phyloP scores from a whole-genome alignment of 1,140 invertebrate species.

The Drosophila busckii region DNA sequence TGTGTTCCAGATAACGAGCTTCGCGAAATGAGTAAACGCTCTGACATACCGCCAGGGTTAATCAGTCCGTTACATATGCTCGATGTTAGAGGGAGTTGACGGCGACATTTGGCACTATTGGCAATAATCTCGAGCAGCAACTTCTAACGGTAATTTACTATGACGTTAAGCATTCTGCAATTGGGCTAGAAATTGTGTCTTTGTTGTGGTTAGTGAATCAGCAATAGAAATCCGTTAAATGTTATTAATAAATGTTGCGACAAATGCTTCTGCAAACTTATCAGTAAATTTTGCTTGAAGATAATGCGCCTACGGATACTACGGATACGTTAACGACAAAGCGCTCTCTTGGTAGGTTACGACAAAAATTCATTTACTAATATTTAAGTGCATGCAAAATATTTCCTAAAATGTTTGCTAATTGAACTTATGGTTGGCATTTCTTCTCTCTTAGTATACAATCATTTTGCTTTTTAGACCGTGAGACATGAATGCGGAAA shows the following conservation, averaged over 20 bases:
- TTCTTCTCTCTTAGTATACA: no score
- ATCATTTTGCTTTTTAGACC: constrained; percentile 41
- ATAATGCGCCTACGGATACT: constrained; percentile 34
- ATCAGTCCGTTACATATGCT: constrained; percentile 47
- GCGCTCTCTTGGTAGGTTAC: constrained; percentile 5
- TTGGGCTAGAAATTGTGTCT: no score
- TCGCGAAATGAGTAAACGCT: constrained; percentile 66
- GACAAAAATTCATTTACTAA: no score
- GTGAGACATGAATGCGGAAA: constrained; percentile 45
- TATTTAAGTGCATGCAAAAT: no score
- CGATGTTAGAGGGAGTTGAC: constrained; percentile 1
- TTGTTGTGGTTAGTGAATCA: background rate
- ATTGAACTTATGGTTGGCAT: no score
- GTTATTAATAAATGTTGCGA: constrained; percentile 24
- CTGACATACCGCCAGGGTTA: constrained; percentile 58
- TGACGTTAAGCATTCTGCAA: no score
- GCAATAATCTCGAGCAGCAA: no score
- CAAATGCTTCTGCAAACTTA: constrained; percentile 50
- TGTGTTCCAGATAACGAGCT: constrained; percentile 48
- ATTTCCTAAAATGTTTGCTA: no score
- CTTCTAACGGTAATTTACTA: no score
- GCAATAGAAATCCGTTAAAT: constrained; percentile 47
- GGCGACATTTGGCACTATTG: constrained; percentile 2
- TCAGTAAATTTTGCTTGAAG: constrained; percentile 48
- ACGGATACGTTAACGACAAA: constrained; percentile 17